A percentile compares a stretch with the other conserved stretches of the same genome.
Evolutionary conservation across 1,140 invertebrate species (phyloP).

Genomic region (Prorops nasuta): DNA sequence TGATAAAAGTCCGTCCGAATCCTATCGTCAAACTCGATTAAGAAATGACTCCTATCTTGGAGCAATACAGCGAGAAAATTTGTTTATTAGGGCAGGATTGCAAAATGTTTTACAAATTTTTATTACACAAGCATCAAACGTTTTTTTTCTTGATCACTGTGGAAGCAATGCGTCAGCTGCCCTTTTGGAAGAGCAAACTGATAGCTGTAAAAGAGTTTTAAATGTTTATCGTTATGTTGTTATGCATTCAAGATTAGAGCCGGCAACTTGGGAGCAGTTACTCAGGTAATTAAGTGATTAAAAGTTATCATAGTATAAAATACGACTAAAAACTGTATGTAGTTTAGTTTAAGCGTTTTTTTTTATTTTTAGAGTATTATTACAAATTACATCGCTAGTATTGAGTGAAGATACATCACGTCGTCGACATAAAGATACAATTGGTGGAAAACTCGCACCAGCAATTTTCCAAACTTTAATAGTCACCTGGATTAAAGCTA

Average conservation of each 20-base stretch:
- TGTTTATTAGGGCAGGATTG: conserved; percentile 74
- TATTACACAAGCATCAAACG: conserved; percentile 92
- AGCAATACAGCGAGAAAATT: conserved; percentile 75
- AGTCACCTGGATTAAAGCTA: conserved; percentile 97
- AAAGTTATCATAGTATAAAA: not conserved
- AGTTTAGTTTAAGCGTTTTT: too few relatives aligned
- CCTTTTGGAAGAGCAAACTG: conserved; percentile 86
- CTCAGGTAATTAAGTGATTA: conserved; percentile 35
- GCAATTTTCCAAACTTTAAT: conserved; percentile 95
- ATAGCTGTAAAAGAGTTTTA: conserved; percentile 92
- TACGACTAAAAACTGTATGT: too few relatives aligned
- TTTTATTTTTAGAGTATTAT: conserved; percentile 73
- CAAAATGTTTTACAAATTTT: conserved; percentile 92
- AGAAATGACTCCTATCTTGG: conserved; percentile 82
- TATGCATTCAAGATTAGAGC: conserved; percentile 93
- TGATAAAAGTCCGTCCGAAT: conserved; percentile 55
- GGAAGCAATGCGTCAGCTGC: conserved; percentile 50
- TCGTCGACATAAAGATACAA: conserved; percentile 71
- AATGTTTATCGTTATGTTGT: conserved; percentile 97
- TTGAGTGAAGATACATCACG: conserved; percentile 75
- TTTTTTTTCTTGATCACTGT: conserved; percentile 75
- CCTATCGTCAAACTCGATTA: conserved; percentile 63
- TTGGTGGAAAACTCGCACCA: conserved; percentile 82
- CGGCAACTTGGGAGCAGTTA: conserved; percentile 79
- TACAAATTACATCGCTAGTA: conserved; percentile 91